Base-by-base conservation (phyloP, 2,797 vertebrate genomes). In the Gobio occitaniae region DNA sequence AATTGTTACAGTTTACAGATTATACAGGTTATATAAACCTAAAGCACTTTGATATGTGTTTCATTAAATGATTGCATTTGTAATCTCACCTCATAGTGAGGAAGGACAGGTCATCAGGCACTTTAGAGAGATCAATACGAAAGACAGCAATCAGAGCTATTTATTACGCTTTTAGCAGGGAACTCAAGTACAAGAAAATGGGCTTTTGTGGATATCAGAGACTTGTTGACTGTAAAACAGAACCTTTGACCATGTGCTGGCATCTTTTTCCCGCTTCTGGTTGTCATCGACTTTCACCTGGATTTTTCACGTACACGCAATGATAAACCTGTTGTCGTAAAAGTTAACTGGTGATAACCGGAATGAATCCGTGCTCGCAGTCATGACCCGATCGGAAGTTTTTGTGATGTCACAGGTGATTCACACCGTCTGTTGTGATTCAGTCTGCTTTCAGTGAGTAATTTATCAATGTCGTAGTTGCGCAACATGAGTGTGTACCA, bases 91-190 rank as follows among this genome's bases (percentile, higher is more conserved):
- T 63, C n/a, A 10, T 78, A 54, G 47, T 89, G 70, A 90, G 90
- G 88, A 90, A 90, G 93, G 88, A 94, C 92, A 77, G 87, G 90
- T 68, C 94, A 84, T 91, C 85, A 74, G 77, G 86, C 92, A 93
- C 93, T 93, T 90, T 92, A 87, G 9, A 86, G 13, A 83, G 87
- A 94, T 95, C 94, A 88, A 95, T 95, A 93, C 89, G 84, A 88
- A 89, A 85, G 86, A 75, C 79, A 83, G 83, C 89, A 84, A 84
- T 84, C 83, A 32, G 86, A 59, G 87, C 84, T 87, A 94, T 93
- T 89, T 92, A 93, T 93, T 91, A 92, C 89, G 92, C 93, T 94
- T 91, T 94, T 92, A 93, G 84, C 82, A 72, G 44, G 88, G 86
- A 90, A 86, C 78, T 84, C 75, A 84, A 88, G 87, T 89, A 88